Evolutionary conservation across 1,140 invertebrate species (phyloP).

Genomic region (Chionoecetes opilio): DNA sequence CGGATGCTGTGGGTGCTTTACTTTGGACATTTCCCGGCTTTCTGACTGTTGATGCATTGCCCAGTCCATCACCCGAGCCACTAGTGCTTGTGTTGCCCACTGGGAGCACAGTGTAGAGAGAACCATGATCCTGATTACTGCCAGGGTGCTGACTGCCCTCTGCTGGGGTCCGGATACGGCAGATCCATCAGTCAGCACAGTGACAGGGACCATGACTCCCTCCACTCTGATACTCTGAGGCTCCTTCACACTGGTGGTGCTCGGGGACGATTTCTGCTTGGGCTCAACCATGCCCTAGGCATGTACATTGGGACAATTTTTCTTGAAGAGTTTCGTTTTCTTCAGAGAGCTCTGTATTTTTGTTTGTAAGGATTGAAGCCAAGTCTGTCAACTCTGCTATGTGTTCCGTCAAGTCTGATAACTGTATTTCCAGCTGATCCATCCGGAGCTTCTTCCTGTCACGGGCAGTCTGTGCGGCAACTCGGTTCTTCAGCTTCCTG

Average conservation of each 20-base stretch:
- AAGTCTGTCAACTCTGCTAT: conserved; percentile 62
- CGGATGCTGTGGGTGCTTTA: conserved; percentile 20
- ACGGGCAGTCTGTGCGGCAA: conserved; percentile 98
- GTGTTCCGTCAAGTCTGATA: conserved; percentile 84
- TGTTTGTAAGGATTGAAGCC: conserved; percentile 47
- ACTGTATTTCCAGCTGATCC: conserved; percentile 91
- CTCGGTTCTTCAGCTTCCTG: conserved; percentile 97
- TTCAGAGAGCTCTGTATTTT: conserved; percentile 67
- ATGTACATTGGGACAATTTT: conserved; percentile 62
- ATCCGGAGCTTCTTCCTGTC: conserved; percentile 98
- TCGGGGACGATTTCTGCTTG: not conserved
- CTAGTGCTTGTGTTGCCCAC: conserved; percentile 62
- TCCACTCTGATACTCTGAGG: conserved; percentile 58
- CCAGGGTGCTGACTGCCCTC: conserved; percentile 72
- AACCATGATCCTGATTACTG: conserved; percentile 76
- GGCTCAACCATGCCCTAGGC: conserved; percentile 20
- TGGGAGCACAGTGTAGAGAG: conserved; percentile 74
- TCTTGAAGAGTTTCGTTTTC: conserved; percentile 64
- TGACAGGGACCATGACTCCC: conserved; percentile 80
- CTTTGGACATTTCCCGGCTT: not conserved
- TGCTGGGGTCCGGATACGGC: conserved; percentile 79
- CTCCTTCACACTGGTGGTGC: conserved; percentile 6
- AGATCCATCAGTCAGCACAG: conserved; percentile 74
- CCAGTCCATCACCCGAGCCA: conserved; percentile 40
- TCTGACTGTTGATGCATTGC: not conserved